Conservation (phyloP, 2,113 vertebrate genomes). For the Copsychus sechellarum region DNA sequence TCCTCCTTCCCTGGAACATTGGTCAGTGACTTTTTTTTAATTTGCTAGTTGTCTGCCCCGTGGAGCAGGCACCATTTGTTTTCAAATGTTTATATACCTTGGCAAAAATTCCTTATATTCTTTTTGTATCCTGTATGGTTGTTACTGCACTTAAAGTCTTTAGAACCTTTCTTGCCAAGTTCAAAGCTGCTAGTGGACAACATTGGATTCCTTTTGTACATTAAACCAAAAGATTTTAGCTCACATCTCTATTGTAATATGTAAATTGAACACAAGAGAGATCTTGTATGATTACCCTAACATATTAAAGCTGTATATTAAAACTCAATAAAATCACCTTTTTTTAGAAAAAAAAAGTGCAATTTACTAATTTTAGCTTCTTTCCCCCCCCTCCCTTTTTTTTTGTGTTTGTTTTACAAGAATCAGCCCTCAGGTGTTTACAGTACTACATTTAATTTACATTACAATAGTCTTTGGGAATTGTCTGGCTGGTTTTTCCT, state of each 20-base stretch:
- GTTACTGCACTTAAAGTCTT: constrained; percentile 74
- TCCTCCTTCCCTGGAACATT: constrained; percentile 77
- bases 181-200: constrained; percentile 88
- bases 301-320: constrained; percentile 90
- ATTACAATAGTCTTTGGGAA: background rate
- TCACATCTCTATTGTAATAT: constrained; percentile 84
- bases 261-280: constrained; percentile 86
- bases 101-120: constrained; percentile 72
- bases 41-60: constrained; percentile 80
- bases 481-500: background rate
- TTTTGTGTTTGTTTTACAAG: background rate
- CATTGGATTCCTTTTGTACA: constrained; percentile 83
- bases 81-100: constrained; percentile 76
- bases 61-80: constrained; percentile 80
- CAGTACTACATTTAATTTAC: background rate
- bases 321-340: constrained; percentile 86
- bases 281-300: constrained; percentile 83
- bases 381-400: background rate
- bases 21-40: constrained; percentile 72
- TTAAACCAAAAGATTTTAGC: constrained; percentile 82
- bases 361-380: background rate
- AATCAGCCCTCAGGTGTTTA: background rate
- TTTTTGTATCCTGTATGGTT: constrained; percentile 71
- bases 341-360: constrained; percentile 24
- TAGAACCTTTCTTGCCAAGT: constrained; percentile 81